Base-by-base conservation (phyloP, 2,113 vertebrate genomes). In the Leucoraja erinaceus region DNA sequence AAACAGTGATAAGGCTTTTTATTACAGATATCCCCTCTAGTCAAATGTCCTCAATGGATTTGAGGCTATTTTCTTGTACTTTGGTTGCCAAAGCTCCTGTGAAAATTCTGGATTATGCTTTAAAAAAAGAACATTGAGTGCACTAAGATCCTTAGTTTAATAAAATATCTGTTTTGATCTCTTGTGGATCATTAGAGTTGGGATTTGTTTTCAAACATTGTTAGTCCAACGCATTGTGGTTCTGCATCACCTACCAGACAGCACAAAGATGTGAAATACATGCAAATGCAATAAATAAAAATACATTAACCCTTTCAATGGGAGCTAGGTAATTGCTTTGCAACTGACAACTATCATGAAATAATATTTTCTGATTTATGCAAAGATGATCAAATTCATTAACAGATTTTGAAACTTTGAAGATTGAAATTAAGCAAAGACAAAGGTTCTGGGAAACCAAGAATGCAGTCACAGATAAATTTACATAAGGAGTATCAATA, bases 81-180 rank as follows among this genome's bases (percentile, higher is more conserved):
- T 94, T 94, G 96, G 96, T 96, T 98, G 98, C 98, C 97, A 98
- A 98, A 99, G 97, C 97, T 96, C 96, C 97, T 96, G 93, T 96
- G 94, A 94, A 93, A 94, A 95, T 93, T 72, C 66, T 74, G 68
- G 88, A 90, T 90, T 70, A 94, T 95, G 95, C 96, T 95, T 96
- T 96, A 20, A 72, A 94, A 95, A 97, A 96, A 97, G 38, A 96
- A 96, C 95, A 95, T 94, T 96, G 96, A 95, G 96, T 63, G 95
- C 96, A 96, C 97, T 96, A 97, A 96, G 95, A 96, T 95, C 95
- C 95, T 97, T 97, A 97, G 97, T 96, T 95, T 97, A 99, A 99
- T 98, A 98, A 98, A 96, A 94, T 94, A 5, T 86, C 93, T 94
- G 93, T 97, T 96, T 96, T 96, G 95, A 94, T 97, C 95, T 72